Conservation (phyloP, 2,888 invertebrate species). For the Cerceris ruficornis region DNA sequence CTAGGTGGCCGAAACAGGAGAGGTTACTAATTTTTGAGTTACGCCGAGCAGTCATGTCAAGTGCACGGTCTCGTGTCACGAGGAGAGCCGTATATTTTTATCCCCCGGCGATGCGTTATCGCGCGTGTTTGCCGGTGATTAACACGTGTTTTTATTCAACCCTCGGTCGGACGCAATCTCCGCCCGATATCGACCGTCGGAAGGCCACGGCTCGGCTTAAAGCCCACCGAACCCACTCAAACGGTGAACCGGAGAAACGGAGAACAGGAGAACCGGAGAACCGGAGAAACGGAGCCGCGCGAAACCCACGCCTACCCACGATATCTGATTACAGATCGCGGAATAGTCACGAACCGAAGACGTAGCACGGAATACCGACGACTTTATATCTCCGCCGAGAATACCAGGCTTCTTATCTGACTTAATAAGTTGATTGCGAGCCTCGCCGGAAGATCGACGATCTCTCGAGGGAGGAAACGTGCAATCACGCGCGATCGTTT, state of each 20-base stretch:
- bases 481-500: neutral
- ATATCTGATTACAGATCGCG: constrained; percentile 53
- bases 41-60: constrained; percentile 43
- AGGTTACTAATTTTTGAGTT: constrained; percentile 60
- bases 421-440: constrained; percentile 57
- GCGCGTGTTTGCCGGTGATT: constrained; percentile 65
- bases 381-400: constrained; percentile 50
- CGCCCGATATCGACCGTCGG: constrained; percentile 57
- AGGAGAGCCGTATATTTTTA: constrained; percentile 11
- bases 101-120: constrained; percentile 45
- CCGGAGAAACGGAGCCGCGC: neutral
- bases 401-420: constrained; percentile 39
- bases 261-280: no score
- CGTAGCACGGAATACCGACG: constrained; percentile 57
- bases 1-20: constrained; percentile 26
- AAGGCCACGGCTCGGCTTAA: neutral
- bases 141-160: constrained; percentile 59
- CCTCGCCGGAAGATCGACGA: constrained; percentile 45
- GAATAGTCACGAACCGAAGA: constrained; percentile 61
- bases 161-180: constrained; percentile 33
- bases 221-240: neutral
- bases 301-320: constrained; percentile 38
- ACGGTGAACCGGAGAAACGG: no score
- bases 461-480: constrained; percentile 15
- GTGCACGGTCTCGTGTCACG: constrained; percentile 1